phyloP scores from a whole-genome alignment of 2,113 vertebrate species.

The Polypterus senegalus region DNA sequence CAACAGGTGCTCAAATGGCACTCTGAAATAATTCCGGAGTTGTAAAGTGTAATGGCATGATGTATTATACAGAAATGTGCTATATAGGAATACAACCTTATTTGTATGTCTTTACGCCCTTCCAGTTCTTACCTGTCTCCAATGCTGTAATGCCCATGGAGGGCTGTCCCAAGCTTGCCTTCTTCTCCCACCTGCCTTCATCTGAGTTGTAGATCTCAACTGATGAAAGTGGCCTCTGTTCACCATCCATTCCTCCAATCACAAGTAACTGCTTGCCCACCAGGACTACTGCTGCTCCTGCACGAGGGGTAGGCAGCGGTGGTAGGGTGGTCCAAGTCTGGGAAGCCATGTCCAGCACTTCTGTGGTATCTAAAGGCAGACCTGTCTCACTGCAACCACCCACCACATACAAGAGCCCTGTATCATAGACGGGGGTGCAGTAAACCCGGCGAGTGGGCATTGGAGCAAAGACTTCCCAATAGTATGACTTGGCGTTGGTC shows the following conservation, averaged over 20 bases:
- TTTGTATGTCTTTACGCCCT: no score
- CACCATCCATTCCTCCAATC: constrained; percentile 80
- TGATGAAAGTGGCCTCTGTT: constrained; percentile 76
- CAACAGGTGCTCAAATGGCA: no score
- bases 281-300: constrained; percentile 66
- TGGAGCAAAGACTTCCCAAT: constrained; percentile 76
- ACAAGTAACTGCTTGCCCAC: constrained; percentile 74
- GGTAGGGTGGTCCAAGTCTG: constrained; percentile 75
- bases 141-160: constrained; percentile 85
- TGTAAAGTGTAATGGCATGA: no score
- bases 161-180: constrained; percentile 68
- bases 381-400: constrained; percentile 80
- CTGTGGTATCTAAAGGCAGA: constrained; percentile 64
- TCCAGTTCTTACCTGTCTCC: constrained; percentile 72
- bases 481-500: constrained; percentile 57
- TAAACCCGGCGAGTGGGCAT: constrained; percentile 85
- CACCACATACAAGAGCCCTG: constrained; percentile 74
- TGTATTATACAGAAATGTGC: no score
- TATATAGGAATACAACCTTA: no score
- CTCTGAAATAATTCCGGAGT: no score
- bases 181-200: constrained; percentile 87
- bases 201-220: constrained; percentile 83
- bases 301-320: constrained; percentile 66
- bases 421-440: constrained; percentile 67
- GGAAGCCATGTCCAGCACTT: constrained; percentile 68